Conservation (phyloP, 1,140 invertebrate species). For the Coenobita brevimanus region DNA sequence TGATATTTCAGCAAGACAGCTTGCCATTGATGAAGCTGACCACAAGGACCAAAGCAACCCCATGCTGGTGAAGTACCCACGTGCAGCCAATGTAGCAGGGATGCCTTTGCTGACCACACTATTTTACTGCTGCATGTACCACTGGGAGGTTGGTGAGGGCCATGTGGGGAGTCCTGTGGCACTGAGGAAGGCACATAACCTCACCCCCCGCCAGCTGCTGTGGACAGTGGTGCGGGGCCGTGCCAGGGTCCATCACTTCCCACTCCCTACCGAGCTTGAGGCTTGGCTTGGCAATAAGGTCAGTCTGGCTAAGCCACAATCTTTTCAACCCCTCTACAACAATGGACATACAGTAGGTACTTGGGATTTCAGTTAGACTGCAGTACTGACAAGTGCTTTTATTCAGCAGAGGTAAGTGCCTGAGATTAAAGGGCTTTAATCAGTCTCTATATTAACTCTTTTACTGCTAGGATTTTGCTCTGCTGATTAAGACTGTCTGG, state of each 20-base stretch:
- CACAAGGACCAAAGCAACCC: slow-evolving; percentile 63
- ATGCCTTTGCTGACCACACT: slow-evolving; percentile 74
- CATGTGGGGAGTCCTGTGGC: slow-evolving; percentile 72
- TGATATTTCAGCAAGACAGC: slow-evolving; percentile 73
- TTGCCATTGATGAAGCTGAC: slow-evolving; percentile 71
- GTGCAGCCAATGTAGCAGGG: slow-evolving; percentile 66
- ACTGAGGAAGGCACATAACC: slow-evolving; percentile 74
- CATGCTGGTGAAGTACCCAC: slow-evolving; percentile 65
- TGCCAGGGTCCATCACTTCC: slow-evolving; percentile 74
- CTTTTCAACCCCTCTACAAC: too few relatives aligned
- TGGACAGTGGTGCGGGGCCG: slow-evolving; percentile 76
- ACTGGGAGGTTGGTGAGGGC: slow-evolving; percentile 73
- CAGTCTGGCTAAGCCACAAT: too few relatives aligned
- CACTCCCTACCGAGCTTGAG: slow-evolving; percentile 75
- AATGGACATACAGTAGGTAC: too few relatives aligned
- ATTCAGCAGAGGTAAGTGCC: too few relatives aligned
- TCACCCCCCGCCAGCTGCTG: slow-evolving; percentile 77
- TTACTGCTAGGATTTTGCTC: too few relatives aligned
- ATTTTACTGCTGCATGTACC: slow-evolving; percentile 74
- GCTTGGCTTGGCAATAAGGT: slow-evolving; percentile 78
- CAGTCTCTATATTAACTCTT: too few relatives aligned
- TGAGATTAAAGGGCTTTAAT: too few relatives aligned
- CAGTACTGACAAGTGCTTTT: too few relatives aligned
- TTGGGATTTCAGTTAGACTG: too few relatives aligned
- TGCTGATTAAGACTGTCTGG: too few relatives aligned